phyloP scores from a whole-genome alignment of 2,888 invertebrate genomes.

The Pteria penguin region DNA sequence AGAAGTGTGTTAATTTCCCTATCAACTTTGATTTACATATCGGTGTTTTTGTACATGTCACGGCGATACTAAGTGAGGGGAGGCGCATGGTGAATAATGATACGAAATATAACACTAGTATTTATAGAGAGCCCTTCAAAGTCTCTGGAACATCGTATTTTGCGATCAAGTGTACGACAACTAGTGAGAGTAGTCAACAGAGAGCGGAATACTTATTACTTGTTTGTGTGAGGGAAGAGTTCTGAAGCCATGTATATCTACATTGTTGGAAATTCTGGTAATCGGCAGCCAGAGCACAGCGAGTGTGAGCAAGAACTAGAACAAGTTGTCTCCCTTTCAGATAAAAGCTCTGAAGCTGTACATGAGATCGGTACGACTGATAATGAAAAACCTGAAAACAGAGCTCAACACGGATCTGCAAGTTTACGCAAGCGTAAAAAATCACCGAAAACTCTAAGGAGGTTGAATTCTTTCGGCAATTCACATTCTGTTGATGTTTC shows the following conservation, averaged over 20 bases:
- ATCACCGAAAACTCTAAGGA: neutral
- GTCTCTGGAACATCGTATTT: too few relatives aligned
- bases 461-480: conserved; percentile 6
- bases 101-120: too few relatives aligned
- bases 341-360: neutral
- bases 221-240: neutral
- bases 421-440: neutral
- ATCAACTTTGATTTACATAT: neutral
- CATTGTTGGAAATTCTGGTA: conserved; percentile 24
- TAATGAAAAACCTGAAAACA: neutral
- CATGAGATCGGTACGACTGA: neutral
- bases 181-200: too few relatives aligned
- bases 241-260: conserved; percentile 30
- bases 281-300: neutral
- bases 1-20: neutral
- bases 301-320: neutral
- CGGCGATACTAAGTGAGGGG: too few relatives aligned
- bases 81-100: too few relatives aligned
- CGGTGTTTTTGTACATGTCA: too few relatives aligned
- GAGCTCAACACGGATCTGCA: neutral
- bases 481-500: neutral
- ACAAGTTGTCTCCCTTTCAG: neutral
- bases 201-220: too few relatives aligned
- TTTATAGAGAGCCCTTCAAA: too few relatives aligned
- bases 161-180: too few relatives aligned